phyloP scores from a whole-genome alignment of 2,888 invertebrate genomes.

The Aethes cnicana region DNA sequence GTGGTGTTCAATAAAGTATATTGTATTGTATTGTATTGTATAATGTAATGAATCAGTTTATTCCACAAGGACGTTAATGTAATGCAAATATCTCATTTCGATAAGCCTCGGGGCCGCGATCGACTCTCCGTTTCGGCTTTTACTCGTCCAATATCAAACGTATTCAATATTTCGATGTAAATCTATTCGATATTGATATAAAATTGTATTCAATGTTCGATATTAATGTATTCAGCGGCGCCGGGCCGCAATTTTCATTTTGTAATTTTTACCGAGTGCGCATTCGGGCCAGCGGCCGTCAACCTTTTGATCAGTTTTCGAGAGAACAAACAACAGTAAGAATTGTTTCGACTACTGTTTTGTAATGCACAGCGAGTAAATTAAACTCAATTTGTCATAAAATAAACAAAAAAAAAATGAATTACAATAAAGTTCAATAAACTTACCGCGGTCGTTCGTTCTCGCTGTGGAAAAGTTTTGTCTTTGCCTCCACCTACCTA shows the following conservation, averaged over 20 bases:
- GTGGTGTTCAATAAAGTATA: no score
- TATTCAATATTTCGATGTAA: conserved; percentile 61
- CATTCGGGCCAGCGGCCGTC: conserved; percentile 55
- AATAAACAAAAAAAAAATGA: no score
- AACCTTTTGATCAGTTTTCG: conserved; percentile 41
- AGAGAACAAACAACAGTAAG: no score
- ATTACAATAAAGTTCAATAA: no score
- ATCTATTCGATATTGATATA: conserved; percentile 69
- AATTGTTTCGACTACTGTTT: no score
- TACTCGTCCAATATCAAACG: conserved; percentile 54
- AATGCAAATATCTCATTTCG: conserved; percentile 60
- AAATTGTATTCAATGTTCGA: conserved; percentile 80
- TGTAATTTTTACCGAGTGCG: conserved; percentile 81
- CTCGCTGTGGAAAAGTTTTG: neutral
- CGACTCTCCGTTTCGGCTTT: conserved; percentile 58
- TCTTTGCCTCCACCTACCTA: no score
- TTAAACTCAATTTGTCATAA: no score
- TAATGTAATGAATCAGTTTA: conserved; percentile 1
- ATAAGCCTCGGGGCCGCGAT: no score
- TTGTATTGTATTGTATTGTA: no score
- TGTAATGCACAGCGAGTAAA: no score
- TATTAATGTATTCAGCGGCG: conserved; percentile 80
- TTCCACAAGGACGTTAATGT: conserved; percentile 23
- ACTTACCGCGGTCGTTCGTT: no score
- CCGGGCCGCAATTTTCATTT: conserved; percentile 81